Evolutionary conservation across 2,113 vertebrate genomes (phyloP), one percentile per base, ranked within the genome.

Genomic region (Redunca redunca): DNA sequence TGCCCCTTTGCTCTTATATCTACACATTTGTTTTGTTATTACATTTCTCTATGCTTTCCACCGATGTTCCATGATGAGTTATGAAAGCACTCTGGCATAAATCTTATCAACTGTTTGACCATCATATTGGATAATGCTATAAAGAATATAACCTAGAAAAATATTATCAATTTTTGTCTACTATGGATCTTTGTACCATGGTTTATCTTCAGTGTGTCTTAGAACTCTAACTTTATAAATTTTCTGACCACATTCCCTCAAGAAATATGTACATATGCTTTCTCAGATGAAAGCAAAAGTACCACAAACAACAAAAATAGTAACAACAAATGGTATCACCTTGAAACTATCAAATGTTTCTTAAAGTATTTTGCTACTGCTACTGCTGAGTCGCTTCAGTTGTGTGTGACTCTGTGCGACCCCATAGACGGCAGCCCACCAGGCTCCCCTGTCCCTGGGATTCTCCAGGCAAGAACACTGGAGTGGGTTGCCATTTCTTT

Each of bases 101-200:
- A 87, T 93, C 53, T 81, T 60, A 83, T 53, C 16, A 77, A 62
- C 4, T 6, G 3, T 84, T 33, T 89, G 50, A 87, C 33, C n/a
- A 88, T 33, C 16, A 52, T 85, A 62, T 85, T 87, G 10, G 30
- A 50, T 91, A 77, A 89, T 91, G 83, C 74, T 77, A 74, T 33
- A 46, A 14, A 82, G 67, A 83, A 67, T 85, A 81, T 85, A 95
- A 78, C 36, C 2, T 57, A 88, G 25, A 36, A 10, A 2, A 36
- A 43, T 94, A 97, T 91, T 53, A 53, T 74, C 36, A 80, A 25
- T 83, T 93, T 97, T 93, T 90, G 30, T 80, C 36, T 64, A 40
- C 52, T 43, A 43, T 67, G n/a, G 2, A 1, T 85, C 23, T 48
- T 92, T 87, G 87, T 89, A 67, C 26, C 17, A 84, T 90, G 52